Evolutionary conservation across 2,113 vertebrate genomes (phyloP).

Genomic region (Lophotis ruficrista): DNA sequence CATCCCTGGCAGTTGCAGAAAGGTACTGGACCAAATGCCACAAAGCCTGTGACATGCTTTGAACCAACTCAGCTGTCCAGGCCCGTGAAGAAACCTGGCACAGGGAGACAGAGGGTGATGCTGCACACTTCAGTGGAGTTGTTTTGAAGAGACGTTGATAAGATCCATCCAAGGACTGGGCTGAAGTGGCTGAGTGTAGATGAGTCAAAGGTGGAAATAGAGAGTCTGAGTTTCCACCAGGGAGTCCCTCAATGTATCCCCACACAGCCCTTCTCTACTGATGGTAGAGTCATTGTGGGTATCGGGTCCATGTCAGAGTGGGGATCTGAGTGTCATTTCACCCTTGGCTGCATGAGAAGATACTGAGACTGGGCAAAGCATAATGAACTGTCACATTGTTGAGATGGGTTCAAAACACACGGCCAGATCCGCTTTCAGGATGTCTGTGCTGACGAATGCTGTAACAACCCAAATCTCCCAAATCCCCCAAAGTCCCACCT

Average conservation of each 20-base stretch:
- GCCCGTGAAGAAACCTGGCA: background rate
- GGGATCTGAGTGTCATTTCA: background rate
- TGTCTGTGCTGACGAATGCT: background rate
- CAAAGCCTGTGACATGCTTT: background rate
- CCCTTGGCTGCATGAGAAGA: background rate
- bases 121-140: background rate
- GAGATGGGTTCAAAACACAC: background rate
- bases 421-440: background rate
- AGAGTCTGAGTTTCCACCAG: background rate
- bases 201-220: background rate
- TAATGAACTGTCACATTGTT: background rate
- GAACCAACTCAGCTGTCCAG: background rate
- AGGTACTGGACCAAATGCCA: background rate
- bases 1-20: background rate
- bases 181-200: background rate
- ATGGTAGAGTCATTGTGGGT: background rate
- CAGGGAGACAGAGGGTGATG: background rate
- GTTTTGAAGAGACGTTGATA: background rate
- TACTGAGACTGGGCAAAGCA: background rate
- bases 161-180: background rate
- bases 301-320: background rate
- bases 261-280: background rate
- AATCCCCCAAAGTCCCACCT: background rate
- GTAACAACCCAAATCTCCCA: background rate
- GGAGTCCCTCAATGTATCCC: background rate